Evolutionary conservation across 2,888 invertebrate genomes (phyloP), one percentile per base, ranked within the genome.

Genomic region (Smittia sp.): DNA sequence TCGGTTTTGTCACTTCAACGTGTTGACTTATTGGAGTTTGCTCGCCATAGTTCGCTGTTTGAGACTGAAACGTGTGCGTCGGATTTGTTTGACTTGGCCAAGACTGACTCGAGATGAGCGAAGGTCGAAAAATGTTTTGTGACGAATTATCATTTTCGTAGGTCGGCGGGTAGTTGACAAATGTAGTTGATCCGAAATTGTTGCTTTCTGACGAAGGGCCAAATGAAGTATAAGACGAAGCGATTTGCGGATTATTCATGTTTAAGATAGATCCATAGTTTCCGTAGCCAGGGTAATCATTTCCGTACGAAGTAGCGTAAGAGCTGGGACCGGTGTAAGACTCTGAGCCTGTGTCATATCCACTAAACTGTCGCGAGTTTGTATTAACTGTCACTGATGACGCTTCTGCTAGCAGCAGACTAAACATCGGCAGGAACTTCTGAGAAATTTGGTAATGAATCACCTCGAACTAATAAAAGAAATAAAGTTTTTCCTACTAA

Each of bases 1-100:
- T 81, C 63, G 85, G 85, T 76, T 83, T 86, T 46, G 85, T 84
- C 66, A 86, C 84, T 80, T 86, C 85, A 15, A 86, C 84, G 41
- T 85, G 85, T 75, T 84, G 82, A 4, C 82, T 80, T 1, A 83
- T 79, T 3, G 81, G 83, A 46, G 13, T 22, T 69, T n/a, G 41
- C 13, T 70, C 73, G 58, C 75, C 6, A 20, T 62, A 20, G 6
- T 2, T 18, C 20, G 62, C 62, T 62, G n/a, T 11, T 3, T n/a
- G 3, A n/a, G 20, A 24, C 9, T 11, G 62, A 32, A 32, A 32
- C 9, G n/a, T n/a, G n/a, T n/a, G 22, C 20, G 24, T 62, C 1
- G 15, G 25, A 63, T 63, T 27, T 67, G 41, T 6, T 1, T 27
- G 67, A 67, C 15, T 7, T 63, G 6, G 58, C 24, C 24, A 24